These are phyloP conservation scores for Eriocheir sinensis DNA, from an alignment of 1,140 invertebrate genomes.

Conservation along the genomic window DNA sequence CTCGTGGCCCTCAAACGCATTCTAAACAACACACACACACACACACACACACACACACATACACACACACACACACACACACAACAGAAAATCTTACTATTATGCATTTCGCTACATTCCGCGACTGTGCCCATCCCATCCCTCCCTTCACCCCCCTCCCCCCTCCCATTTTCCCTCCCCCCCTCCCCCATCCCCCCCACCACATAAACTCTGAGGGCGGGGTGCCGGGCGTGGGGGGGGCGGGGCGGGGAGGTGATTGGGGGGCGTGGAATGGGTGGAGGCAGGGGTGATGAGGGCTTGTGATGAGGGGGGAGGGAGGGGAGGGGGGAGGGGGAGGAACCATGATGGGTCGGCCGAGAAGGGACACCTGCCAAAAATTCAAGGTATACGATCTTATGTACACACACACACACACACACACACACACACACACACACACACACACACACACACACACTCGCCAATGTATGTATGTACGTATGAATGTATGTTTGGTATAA, in stretches of 20 bases:
- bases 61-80: background rate
- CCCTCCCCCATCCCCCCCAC: background rate
- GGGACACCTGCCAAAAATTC: slow-evolving; percentile 19
- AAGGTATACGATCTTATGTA: background rate
- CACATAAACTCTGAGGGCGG: background rate
- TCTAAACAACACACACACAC: background rate
- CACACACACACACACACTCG: slow-evolving; percentile 20
- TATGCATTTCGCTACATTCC: background rate
- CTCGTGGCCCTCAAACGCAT: too few species aligned
- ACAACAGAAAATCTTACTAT: background rate
- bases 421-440: slow-evolving; percentile 16
- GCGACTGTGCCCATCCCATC: background rate
- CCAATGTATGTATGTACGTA: background rate
- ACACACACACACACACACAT: background rate
- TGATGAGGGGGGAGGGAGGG: background rate
- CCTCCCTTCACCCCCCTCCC: background rate
- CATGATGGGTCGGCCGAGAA: background rate
- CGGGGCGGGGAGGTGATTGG: background rate
- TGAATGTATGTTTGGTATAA: background rate
- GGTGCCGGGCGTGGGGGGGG: background rate
- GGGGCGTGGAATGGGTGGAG: slow-evolving; percentile 8
- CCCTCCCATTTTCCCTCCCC: background rate
- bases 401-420: slow-evolving; percentile 9
- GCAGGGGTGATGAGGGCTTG: slow-evolving; percentile 8
- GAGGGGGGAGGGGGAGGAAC: background rate